Percentiles rank a stretch among this genome's conserved stretches.
Evolutionary conservation across 2,797 vertebrate species (phyloP).

Genomic region (Rhinatrema bivittatum): DNA sequence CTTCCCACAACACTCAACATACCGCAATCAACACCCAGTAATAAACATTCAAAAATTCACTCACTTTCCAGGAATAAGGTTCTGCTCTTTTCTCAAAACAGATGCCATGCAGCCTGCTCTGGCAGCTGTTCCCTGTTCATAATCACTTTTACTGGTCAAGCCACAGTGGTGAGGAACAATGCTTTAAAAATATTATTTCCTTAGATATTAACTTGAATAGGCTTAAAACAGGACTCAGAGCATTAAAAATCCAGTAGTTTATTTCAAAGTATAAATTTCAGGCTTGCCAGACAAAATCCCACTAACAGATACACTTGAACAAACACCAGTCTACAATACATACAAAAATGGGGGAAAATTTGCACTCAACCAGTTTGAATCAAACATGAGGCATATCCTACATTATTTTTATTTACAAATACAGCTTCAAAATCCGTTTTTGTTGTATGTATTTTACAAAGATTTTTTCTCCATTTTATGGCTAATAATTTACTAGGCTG

Average conservation of each 20-base stretch:
- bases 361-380: conserved; percentile 29
- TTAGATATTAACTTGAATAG: too few relatives aligned
- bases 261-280: conserved; percentile 71
- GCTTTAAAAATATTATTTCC: too few relatives aligned
- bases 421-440: conserved; percentile 30
- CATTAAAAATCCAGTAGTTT: conserved; percentile 60
- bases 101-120: too few relatives aligned
- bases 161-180: too few relatives aligned
- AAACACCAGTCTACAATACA: conserved; percentile 45
- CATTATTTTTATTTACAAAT: conserved; percentile 48
- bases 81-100: too few relatives aligned
- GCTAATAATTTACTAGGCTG: conserved; percentile 37
- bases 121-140: too few relatives aligned
- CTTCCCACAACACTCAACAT: too few relatives aligned
- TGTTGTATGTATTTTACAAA: conserved; percentile 31
- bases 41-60: too few relatives aligned
- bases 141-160: too few relatives aligned
- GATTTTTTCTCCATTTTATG: conserved; percentile 34
- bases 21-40: too few relatives aligned
- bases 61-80: too few relatives aligned
- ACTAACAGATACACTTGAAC: conserved; percentile 49
- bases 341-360: conserved; percentile 44
- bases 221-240: conserved; percentile 41
- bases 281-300: conserved; percentile 54
- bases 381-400: conserved; percentile 36